Base-by-base conservation (phyloP, 2,888 invertebrate genomes). In the Lasioglossum leucozonium region DNA sequence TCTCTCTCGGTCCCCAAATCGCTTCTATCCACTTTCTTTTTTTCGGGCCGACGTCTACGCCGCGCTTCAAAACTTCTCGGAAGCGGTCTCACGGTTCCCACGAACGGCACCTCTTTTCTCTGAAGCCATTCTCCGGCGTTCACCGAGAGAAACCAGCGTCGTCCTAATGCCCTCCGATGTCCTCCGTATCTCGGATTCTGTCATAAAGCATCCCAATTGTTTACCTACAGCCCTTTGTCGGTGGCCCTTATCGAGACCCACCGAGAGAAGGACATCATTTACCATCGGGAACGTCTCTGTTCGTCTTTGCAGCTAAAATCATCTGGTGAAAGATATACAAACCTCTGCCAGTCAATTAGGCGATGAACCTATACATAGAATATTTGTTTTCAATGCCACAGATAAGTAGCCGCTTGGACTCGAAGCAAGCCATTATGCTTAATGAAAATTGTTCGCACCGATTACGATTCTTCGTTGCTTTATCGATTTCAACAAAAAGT, bases 61-160 rank as follows among this genome's bases (percentile, higher is more conserved):
- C 88, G 85, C 74, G 88, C 55, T 85, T 88, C 88, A 85, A 62
- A 79, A 85, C 83, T 94, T 94, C 94, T 91, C 82, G 87, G 94
- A 94, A 94, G 91, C 87, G 87, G 90, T 91, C 90, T 88, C 91
- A 91, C 88, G 91, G 93, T 94, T 94, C 94, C 92, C 93, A 93
- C 92, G 92, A 94, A 94, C 92, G 89, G 89, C 89, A 89, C 88
- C 90, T 91, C 90, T 94, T 94, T 94, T 94, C 94, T 92, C 90
- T 92, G 94, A 94, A 94, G 75, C 65, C 86, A 81, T 89, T 62
- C 86, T 84, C 55, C 81, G 71, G 62, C 86, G 84, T 69, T 81
- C 85, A 87, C 85, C 84, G 84, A 82, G 83, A 85, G 90, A 88
- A 88, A 87, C 81, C 83, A 74, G 62, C 62, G 62, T 62, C 85